phyloP scores from a whole-genome alignment of 92 coral and sea anemone species.

The Heteractis magnifica region DNA sequence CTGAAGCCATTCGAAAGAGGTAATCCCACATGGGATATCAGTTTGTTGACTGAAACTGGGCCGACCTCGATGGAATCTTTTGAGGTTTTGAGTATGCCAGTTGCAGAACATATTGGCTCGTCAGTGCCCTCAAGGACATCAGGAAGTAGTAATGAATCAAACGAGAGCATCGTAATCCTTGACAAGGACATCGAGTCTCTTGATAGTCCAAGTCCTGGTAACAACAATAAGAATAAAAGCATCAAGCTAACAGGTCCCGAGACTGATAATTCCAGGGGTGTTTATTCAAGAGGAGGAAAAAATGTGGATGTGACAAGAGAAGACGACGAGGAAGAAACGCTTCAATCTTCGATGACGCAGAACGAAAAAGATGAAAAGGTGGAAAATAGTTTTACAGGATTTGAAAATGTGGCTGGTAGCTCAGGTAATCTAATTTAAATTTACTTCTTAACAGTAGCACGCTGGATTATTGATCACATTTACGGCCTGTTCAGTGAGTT shows the following conservation, averaged over 20 bases:
- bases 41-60: neutral
- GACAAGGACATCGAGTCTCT: neutral
- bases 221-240: too few relatives aligned
- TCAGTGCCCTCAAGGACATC: neutral
- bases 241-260: neutral
- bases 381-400: neutral
- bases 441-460: neutral
- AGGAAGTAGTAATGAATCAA: conserved; percentile 16
- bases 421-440: neutral
- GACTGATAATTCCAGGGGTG: too few relatives aligned
- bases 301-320: neutral
- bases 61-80: conserved; percentile 2
- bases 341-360: neutral
- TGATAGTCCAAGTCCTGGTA: neutral
- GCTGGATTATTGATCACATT: too few relatives aligned
- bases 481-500: too few relatives aligned
- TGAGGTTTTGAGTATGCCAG: neutral
- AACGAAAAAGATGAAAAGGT: neutral
- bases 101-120: neutral
- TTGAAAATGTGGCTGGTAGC: neutral
- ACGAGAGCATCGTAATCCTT: conserved; percentile 17
- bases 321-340: neutral
- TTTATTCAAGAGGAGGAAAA: too few relatives aligned
- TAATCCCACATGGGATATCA: neutral
- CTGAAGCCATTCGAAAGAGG: neutral